Evolutionary conservation across 2,797 vertebrate genomes (phyloP).

Genomic region (Sarcophilus harrisii): DNA sequence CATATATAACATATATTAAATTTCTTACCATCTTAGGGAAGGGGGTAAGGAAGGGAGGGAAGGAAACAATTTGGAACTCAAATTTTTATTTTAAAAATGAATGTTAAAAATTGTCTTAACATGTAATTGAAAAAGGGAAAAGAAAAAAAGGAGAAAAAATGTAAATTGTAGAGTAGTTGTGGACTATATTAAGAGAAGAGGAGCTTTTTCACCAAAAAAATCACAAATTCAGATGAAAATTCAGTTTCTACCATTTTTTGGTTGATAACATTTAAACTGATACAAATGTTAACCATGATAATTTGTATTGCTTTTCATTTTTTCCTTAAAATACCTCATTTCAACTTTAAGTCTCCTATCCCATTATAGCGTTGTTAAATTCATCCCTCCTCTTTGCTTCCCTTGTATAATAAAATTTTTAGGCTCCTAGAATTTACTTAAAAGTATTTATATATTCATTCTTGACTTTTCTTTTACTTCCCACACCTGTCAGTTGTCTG

Average conservation of each 20-base stretch:
- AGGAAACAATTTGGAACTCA: not conserved
- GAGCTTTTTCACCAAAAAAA: not conserved
- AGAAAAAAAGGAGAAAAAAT: not conserved
- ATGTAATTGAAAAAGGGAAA: not conserved
- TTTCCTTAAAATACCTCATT: not conserved
- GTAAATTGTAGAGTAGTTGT: not conserved
- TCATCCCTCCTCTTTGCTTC: not conserved
- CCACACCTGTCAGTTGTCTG: constrained; percentile 62
- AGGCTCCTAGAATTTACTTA: constrained; percentile 22
- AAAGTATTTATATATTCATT: constrained; percentile 58
- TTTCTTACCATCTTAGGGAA: not conserved
- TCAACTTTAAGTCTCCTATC: not conserved
- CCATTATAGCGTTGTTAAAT: not conserved
- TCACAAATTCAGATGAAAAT: not conserved
- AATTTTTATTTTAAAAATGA: not conserved
- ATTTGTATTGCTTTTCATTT: not conserved
- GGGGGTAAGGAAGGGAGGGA: not conserved
- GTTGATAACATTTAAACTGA: not conserved
- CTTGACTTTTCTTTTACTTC: constrained; percentile 54
- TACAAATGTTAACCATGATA: not conserved
- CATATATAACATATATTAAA: not conserved
- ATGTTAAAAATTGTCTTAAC: not conserved
- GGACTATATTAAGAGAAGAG: not conserved
- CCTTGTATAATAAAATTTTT: constrained; percentile 11
- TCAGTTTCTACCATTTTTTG: not conserved